Evolutionary conservation across 1,140 invertebrate species (phyloP), one percentile per base, ranked within the genome.

Genomic region (Oryzaephilus surinamensis): DNA sequence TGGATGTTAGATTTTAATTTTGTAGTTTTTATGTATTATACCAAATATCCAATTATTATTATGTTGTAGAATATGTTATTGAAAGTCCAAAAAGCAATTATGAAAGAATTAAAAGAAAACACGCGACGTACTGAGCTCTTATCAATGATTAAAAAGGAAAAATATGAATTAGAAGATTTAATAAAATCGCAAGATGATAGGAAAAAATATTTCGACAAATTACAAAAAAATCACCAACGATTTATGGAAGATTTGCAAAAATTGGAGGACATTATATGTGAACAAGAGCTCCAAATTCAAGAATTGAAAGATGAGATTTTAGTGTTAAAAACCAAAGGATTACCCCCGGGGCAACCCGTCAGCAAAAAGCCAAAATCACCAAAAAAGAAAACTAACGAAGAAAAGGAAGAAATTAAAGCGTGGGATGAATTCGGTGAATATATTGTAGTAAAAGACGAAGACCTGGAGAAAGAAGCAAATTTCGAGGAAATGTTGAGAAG

Each of bases 71-170:
- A n/a, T n/a, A n/a, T n/a, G n/a, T n/a, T n/a, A n/a, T n/a, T n/a
- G n/a, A n/a, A n/a, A n/a, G n/a, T n/a, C n/a, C n/a, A n/a, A n/a
- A n/a, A n/a, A n/a, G n/a, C n/a, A n/a, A n/a, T n/a, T n/a, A n/a
- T n/a, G n/a, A n/a, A n/a, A n/a, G n/a, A n/a, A n/a, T n/a, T n/a
- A n/a, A n/a, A 24, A 1, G 23, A 24, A 10, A 24, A 24, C 11
- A 73, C 73, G 0, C 64, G 72, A 33, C 73, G 70, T 40, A 44
- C 73, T n/a, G 72, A 70, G 45, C 59, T 76, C 6, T 24, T 76
- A 1, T 63, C 65, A 0, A 54, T 73, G 15, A 52, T 78, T n/a
- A 64, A 67, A 19, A 68, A 71, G 33, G 72, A 78, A 47, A 66
- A 69, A 39, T 54, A 60, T 2, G 62, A 71, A 26, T 48, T 77